phyloP scores from a whole-genome alignment of 1,140 invertebrate species.

The Drosophila repleta region DNA sequence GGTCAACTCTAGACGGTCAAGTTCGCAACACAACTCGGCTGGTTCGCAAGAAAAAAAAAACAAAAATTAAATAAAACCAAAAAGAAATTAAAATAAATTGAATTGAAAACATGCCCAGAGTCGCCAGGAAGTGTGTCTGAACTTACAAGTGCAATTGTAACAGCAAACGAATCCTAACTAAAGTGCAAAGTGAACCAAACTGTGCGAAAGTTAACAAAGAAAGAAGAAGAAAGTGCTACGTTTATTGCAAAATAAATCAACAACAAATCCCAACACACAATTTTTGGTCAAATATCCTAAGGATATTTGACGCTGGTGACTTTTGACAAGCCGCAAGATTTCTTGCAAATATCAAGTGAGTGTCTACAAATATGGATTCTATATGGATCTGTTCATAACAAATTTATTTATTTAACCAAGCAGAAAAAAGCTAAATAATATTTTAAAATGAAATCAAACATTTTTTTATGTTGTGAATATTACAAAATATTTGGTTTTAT shows the following conservation, averaged over 20 bases:
- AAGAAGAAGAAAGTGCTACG: constrained; percentile 17
- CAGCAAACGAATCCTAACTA: constrained; percentile 33
- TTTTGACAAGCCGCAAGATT: constrained; percentile 31
- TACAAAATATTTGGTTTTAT: no score
- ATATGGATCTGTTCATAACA: constrained; percentile 4
- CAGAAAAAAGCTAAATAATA: neutral
- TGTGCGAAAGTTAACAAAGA: constrained; percentile 9
- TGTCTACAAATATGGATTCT: constrained; percentile 48
- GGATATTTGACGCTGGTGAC: constrained; percentile 44
- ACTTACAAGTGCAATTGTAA: constrained; percentile 40
- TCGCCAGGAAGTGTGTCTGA: constrained; percentile 48
- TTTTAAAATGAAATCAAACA: neutral
- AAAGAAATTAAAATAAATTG: constrained; percentile 4
- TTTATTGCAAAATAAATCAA: constrained; percentile 2
- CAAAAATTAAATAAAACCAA: constrained; percentile 8
- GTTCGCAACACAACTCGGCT: constrained; percentile 75
- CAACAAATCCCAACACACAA: constrained; percentile 7
- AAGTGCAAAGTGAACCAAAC: constrained; percentile 22
- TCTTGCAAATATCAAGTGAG: constrained; percentile 63
- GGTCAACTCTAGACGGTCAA: constrained; percentile 84
- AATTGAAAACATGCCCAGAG: constrained; percentile 5
- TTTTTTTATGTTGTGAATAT: neutral
- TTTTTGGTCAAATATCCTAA: constrained; percentile 18
- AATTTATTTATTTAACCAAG: neutral
- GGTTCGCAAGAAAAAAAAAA: constrained; percentile 37